Evolutionary conservation across 2,113 vertebrate genomes (phyloP), one percentile per base, ranked within the genome.

Genomic region (Sapayoa aenigma): DNA sequence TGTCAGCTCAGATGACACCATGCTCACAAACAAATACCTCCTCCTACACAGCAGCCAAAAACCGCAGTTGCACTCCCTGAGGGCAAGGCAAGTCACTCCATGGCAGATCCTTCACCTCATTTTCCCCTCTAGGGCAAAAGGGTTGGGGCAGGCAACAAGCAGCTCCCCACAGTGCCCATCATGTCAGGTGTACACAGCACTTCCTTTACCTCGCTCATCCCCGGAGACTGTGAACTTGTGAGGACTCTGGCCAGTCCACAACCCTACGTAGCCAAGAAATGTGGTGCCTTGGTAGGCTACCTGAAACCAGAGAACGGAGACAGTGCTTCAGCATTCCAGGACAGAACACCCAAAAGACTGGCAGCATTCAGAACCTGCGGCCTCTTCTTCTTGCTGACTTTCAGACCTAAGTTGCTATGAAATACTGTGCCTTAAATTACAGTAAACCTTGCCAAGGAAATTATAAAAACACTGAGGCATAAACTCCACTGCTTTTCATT

Each of bases 231-330:
- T 99, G 90, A 99, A 99, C 94, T 98, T 99, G 81, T 98, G 95
- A 2, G 99, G 98, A 89, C 98, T 99, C 75, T 99, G 99, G 47
- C 99, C 99, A 1, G 99, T 99, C 99, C 99, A 99, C 76, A 99
- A 84, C 12, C 99, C 99, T 5, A 99, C 97, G 2, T 99, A 99
- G 35, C 99, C 99, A 22, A 99, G 67, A 84, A 99, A 99, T 0
- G 99, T 98, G 3, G 99, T 99, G 81, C 99, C 99, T 47, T 85
- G 98, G 93, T 99, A 99, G 0, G 96, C 98, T 28, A 98, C 84
- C 99, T 99, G 97, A 41, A 95, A 95, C 4, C 78, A 66, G 84
- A 30, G 94, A 58, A 69, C 4, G 67, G 0, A 28, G 35, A 16
- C 33, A 59, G 15, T 1, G 46, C 22, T 47, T 47, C 16, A 94